Conservation (phyloP, 2,888 invertebrate genomes). For the Lottia scabra region DNA sequence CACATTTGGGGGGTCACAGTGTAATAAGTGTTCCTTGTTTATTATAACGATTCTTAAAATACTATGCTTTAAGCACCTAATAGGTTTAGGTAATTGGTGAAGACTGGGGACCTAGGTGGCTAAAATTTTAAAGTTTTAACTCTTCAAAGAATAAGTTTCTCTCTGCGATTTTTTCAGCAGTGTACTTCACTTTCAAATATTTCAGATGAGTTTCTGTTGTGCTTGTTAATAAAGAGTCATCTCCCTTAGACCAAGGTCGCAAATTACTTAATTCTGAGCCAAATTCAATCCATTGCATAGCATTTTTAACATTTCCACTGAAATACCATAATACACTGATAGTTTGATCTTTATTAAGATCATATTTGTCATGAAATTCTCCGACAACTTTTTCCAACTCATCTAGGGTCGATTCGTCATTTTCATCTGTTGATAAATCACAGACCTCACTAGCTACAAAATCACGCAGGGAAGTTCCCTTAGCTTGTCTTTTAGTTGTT, state of each 20-base stretch:
- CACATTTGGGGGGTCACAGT: too few relatives aligned
- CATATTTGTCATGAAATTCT: slow-evolving; percentile 14
- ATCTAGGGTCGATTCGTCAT: too few relatives aligned
- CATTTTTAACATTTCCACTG: slow-evolving; percentile 20
- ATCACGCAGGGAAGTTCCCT: too few relatives aligned
- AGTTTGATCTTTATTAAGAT: slow-evolving; percentile 11
- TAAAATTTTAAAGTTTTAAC: neutral
- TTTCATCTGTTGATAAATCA: too few relatives aligned
- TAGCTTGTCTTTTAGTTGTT: too few relatives aligned
- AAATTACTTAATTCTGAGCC: slow-evolving; percentile 9
- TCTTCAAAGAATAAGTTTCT: neutral
- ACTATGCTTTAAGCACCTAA: too few relatives aligned
- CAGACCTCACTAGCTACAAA: too few relatives aligned
- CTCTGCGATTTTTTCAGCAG: neutral
- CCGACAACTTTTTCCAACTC: too few relatives aligned
- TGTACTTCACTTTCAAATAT: neutral
- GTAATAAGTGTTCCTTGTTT: too few relatives aligned
- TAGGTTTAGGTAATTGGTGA: too few relatives aligned
- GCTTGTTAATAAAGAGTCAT: neutral
- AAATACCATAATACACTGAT: slow-evolving; percentile 5
- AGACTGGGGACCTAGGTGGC: too few relatives aligned
- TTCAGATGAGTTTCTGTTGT: neutral
- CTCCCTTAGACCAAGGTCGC: neutral
- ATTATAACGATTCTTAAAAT: too few relatives aligned
- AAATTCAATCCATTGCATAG: slow-evolving; percentile 25